phyloP scores from a whole-genome alignment of 92 coral and sea anemone genomes.

The Zoanthus sociatus region DNA sequence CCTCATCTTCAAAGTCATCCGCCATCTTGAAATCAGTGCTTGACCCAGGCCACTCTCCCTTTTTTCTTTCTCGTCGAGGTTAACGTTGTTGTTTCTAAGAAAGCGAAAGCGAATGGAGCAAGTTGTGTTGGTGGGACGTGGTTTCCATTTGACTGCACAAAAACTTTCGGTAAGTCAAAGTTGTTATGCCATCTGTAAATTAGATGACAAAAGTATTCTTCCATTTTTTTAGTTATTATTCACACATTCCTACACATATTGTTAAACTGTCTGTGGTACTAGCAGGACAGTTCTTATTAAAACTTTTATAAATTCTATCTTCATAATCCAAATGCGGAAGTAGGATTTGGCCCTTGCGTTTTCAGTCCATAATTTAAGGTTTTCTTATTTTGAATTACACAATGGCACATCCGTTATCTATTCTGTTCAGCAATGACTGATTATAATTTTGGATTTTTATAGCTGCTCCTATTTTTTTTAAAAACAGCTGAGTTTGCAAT shows the following conservation, averaged over 20 bases:
- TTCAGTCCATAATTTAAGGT: too few relatives aligned
- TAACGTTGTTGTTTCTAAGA: background rate
- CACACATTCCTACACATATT: background rate
- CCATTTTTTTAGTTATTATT: background rate
- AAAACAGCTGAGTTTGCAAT: too few relatives aligned
- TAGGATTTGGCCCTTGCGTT: background rate
- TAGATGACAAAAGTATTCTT: background rate
- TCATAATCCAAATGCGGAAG: background rate
- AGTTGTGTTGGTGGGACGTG: background rate
- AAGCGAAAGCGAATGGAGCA: background rate
- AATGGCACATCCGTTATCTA: too few relatives aligned
- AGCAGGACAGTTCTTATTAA: too few relatives aligned
- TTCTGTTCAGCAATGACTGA: too few relatives aligned
- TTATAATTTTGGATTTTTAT: too few relatives aligned
- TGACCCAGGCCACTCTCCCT: background rate
- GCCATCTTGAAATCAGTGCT: constrained; percentile 51
- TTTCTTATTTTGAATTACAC: too few relatives aligned
- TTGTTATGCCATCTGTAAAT: background rate
- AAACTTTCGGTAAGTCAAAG: background rate
- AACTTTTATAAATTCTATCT: too few relatives aligned
- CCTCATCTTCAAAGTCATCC: constrained; percentile 60
- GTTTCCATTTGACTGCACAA: background rate
- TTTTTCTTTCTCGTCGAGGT: constrained; percentile 14
- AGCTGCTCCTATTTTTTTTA: too few relatives aligned
- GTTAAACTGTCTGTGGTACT: background rate